Conservation (phyloP, 2,888 invertebrate genomes). For the Acronicta aceris region DNA sequence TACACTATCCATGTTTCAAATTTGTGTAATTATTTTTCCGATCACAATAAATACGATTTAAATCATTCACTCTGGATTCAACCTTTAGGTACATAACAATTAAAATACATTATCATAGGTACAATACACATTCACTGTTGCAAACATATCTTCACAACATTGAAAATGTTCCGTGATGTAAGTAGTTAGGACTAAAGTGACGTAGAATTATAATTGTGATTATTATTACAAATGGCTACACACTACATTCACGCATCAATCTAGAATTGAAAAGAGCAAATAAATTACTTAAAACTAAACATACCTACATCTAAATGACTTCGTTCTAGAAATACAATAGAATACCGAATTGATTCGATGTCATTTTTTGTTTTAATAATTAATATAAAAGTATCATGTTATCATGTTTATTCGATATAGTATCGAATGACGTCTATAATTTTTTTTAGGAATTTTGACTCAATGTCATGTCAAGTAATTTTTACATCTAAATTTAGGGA, state of each 20-base stretch:
- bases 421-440: background rate
- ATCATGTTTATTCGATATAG: slow-evolving; percentile 4
- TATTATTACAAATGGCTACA: slow-evolving; percentile 56
- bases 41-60: slow-evolving; percentile 61
- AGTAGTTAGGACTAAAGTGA: slow-evolving; percentile 55
- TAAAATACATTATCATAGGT: slow-evolving; percentile 40
- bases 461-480: slow-evolving; percentile 28
- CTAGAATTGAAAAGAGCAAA: slow-evolving; percentile 67
- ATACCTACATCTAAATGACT: slow-evolving; percentile 81
- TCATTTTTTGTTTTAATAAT: slow-evolving; percentile 53
- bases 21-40: slow-evolving; percentile 54
- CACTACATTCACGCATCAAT: slow-evolving; percentile 59
- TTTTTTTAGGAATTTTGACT: slow-evolving; percentile 5
- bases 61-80: slow-evolving; percentile 53
- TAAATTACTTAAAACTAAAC: slow-evolving; percentile 82
- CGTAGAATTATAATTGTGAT: slow-evolving; percentile 62
- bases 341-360: slow-evolving; percentile 60
- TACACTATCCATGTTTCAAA: slow-evolving; percentile 33
- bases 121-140: slow-evolving; percentile 79
- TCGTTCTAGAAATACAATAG: slow-evolving; percentile 68
- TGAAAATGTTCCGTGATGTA: slow-evolving; percentile 69
- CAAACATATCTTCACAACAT: slow-evolving; percentile 83
- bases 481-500: slow-evolving; percentile 6
- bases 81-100: slow-evolving; percentile 48
- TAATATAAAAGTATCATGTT: slow-evolving; percentile 52